phyloP scores from a whole-genome alignment of 1,140 invertebrate genomes.

The Arion vulgaris region DNA sequence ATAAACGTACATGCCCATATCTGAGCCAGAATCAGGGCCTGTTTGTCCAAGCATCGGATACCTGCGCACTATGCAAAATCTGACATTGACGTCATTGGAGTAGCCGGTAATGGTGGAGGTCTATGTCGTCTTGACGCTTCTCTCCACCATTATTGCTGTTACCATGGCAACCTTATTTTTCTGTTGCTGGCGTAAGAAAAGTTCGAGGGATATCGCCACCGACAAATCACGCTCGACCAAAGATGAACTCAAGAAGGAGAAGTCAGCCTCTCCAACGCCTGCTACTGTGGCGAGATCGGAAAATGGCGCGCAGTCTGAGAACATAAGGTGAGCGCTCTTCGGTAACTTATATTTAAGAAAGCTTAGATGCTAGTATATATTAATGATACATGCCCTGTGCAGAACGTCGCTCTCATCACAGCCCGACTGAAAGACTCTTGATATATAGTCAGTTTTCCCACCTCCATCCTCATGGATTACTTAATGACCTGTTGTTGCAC shows the following conservation, averaged over 20 bases:
- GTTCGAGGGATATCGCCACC: neutral
- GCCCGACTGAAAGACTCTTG: no score
- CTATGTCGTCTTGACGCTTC: neutral
- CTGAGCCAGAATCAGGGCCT: neutral
- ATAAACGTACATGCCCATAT: neutral
- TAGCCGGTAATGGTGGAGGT: slow-evolving; percentile 7
- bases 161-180: slow-evolving; percentile 7
- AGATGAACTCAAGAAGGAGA: neutral
- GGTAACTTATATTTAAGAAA: no score
- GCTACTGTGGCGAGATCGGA: neutral
- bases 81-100: neutral
- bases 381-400: no score
- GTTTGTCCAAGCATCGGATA: neutral
- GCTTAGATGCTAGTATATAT: no score
- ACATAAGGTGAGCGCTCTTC: neutral
- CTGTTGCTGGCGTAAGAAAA: slow-evolving; percentile 2
- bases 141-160: slow-evolving; percentile 6
- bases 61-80: neutral
- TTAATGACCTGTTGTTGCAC: no score
- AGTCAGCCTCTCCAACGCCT: neutral
- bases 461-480: no score
- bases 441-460: no score
- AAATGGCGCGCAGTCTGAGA: neutral
- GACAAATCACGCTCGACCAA: neutral
- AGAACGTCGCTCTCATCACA: no score